These are phyloP conservation scores for Gymnocypris eckloni DNA, from an alignment of 2,797 vertebrate species.

Conservation along the genomic window DNA sequence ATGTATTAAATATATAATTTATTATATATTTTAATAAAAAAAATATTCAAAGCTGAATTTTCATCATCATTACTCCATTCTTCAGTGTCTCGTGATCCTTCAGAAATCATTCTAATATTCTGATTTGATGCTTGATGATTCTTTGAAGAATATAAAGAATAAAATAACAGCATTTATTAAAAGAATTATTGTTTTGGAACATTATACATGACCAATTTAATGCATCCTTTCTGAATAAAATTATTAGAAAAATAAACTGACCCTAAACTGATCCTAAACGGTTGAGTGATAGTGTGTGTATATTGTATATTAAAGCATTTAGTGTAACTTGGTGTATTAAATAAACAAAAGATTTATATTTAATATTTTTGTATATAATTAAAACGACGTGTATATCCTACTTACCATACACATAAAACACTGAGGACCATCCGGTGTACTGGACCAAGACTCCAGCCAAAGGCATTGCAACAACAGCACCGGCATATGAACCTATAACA, in stretches of 20 bases:
- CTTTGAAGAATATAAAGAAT: not conserved
- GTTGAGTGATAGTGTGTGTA: not conserved
- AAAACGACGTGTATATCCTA: not conserved
- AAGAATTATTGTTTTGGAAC: not conserved
- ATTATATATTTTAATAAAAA: not conserved
- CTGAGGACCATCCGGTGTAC: slow-evolving; percentile 84
- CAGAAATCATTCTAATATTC: not conserved
- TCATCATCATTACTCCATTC: not conserved
- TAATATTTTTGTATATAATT: not conserved
- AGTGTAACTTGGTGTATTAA: not conserved
- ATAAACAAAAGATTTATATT: not conserved
- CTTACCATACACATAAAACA: slow-evolving; percentile 88
- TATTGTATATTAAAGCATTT: not conserved
- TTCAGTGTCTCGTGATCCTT: not conserved
- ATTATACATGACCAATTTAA: not conserved
- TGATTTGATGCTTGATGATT: no score
- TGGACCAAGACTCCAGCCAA: slow-evolving; percentile 86
- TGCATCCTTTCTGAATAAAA: not conserved
- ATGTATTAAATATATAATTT: no score
- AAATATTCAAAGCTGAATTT: not conserved
- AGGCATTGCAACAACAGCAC: slow-evolving; percentile 87
- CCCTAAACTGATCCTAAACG: not conserved
- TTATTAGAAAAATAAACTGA: not conserved
- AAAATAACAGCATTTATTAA: not conserved
- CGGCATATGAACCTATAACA: slow-evolving; percentile 81